phyloP scores from a whole-genome alignment of 2,888 invertebrate genomes.

The Thecocarcelia acutangulata region DNA sequence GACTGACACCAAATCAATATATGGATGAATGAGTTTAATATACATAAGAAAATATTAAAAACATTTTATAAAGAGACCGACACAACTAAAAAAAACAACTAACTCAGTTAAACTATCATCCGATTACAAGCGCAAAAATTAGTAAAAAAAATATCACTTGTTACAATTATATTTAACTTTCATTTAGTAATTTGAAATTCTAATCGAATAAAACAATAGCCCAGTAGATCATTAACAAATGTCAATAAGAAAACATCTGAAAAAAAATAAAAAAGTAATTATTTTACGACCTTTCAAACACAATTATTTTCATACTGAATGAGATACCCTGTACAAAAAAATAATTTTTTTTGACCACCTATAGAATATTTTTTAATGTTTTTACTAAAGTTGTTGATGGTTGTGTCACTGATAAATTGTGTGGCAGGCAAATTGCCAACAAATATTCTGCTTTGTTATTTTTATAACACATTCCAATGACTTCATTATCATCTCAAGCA shows the following conservation, averaged over 20 bases:
- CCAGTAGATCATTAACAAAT: background rate
- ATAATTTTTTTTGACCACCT: constrained; percentile 41
- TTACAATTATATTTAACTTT: constrained; percentile 16
- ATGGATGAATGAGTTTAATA: constrained; percentile 46
- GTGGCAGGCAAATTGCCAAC: constrained; percentile 26
- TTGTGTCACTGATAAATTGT: constrained; percentile 53
- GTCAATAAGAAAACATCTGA: background rate
- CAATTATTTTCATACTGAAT: background rate
- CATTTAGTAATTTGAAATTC: constrained; percentile 25
- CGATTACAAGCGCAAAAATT: constrained; percentile 32
- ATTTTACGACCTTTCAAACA: background rate
- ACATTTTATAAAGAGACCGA: constrained; percentile 47
- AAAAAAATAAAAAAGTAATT: background rate
- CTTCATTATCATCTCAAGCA: constrained; percentile 45
- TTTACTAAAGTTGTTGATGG: constrained; percentile 16
- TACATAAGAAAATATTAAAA: constrained; percentile 38
- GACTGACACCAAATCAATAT: constrained; percentile 26
- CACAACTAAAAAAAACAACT: background rate
- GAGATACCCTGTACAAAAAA: background rate
- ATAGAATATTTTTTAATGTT: constrained; percentile 6
- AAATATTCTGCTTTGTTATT: constrained; percentile 37
- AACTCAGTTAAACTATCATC: constrained; percentile 34
- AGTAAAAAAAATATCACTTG: constrained; percentile 13
- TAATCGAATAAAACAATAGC: constrained; percentile 12
- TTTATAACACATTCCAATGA: constrained; percentile 58